These are phyloP conservation scores for Epizoanthus rinbou DNA, from an alignment of 92 coral and sea anemone genomes.

Conservation along the genomic window DNA sequence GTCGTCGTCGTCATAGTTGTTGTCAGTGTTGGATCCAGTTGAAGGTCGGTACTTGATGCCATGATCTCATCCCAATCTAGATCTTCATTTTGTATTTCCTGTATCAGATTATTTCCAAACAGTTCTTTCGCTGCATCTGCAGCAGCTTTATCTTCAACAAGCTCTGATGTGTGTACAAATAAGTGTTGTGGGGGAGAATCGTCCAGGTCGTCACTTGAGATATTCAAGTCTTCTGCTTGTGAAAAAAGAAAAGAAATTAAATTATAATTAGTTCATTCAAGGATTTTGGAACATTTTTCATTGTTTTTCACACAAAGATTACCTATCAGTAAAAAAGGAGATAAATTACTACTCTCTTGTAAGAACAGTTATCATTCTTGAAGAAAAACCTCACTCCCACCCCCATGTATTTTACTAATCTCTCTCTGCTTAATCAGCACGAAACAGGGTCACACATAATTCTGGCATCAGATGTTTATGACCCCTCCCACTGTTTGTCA, in stretches of 20 bases:
- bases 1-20: slow-evolving; percentile 65
- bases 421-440: too few species aligned
- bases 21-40: slow-evolving; percentile 76
- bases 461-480: too few species aligned
- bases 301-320: too few species aligned
- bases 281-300: too few species aligned
- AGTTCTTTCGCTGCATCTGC: slow-evolving; percentile 99
- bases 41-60: slow-evolving; percentile 86
- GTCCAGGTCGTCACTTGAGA: slow-evolving; percentile 87
- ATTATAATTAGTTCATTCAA: neutral
- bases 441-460: too few species aligned
- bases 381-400: too few species aligned
- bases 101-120: slow-evolving; percentile 94
- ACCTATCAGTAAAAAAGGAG: too few species aligned
- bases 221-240: slow-evolving; percentile 80
- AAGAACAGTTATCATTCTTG: too few species aligned
- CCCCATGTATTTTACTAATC: too few species aligned
- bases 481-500: too few species aligned
- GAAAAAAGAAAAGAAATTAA: neutral
- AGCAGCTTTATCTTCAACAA: slow-evolving; percentile 84
- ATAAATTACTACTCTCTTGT: too few species aligned
- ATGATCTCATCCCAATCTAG: slow-evolving; percentile 99
- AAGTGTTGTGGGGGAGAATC: slow-evolving; percentile 51
- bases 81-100: slow-evolving; percentile 94
- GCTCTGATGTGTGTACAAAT: slow-evolving; percentile 53